Evolutionary conservation across 1,140 invertebrate species (phyloP).

Genomic region (Zophobas morio): DNA sequence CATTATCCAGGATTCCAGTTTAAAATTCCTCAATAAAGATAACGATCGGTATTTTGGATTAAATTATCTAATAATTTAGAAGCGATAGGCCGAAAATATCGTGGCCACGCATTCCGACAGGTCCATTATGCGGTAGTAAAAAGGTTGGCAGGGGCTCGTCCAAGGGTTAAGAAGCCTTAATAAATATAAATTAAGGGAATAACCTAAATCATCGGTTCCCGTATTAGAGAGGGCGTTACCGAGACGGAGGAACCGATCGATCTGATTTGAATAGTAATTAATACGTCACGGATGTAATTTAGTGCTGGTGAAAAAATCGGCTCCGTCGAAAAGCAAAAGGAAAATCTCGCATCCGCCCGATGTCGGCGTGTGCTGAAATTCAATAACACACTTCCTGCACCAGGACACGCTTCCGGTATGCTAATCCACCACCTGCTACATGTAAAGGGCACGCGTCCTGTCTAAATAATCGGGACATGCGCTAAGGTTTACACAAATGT

Average conservation of each 20-base stretch:
- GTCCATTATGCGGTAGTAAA: slow-evolving; percentile 38
- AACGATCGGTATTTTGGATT: slow-evolving; percentile 32
- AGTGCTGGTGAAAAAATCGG: too few species aligned
- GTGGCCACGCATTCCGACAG: slow-evolving; percentile 25
- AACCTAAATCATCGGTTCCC: slow-evolving; percentile 12
- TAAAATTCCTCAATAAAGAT: slow-evolving; percentile 42
- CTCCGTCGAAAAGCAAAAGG: background rate
- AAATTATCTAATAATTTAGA: slow-evolving; percentile 40
- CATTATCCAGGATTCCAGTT: slow-evolving; percentile 39
- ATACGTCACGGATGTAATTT: background rate
- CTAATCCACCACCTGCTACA: slow-evolving; percentile 22
- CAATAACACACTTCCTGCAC: slow-evolving; percentile 12
- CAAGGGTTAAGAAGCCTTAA: slow-evolving; percentile 32
- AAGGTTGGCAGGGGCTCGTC: slow-evolving; percentile 23
- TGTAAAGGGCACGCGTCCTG: slow-evolving; percentile 8
- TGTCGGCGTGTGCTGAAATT: slow-evolving; percentile 19
- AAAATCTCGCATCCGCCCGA: background rate
- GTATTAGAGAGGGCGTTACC: slow-evolving; percentile 16
- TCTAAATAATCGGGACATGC: background rate
- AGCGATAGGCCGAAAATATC: slow-evolving; percentile 20
- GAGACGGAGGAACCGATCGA: background rate
- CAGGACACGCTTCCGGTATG: slow-evolving; percentile 16
- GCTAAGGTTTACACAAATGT: background rate
- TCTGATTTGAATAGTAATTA: slow-evolving; percentile 26
- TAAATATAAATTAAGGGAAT: slow-evolving; percentile 36